These are phyloP conservation scores for Lacerta agilis DNA, from an alignment of 2,797 vertebrate species.

Conservation along the genomic window DNA sequence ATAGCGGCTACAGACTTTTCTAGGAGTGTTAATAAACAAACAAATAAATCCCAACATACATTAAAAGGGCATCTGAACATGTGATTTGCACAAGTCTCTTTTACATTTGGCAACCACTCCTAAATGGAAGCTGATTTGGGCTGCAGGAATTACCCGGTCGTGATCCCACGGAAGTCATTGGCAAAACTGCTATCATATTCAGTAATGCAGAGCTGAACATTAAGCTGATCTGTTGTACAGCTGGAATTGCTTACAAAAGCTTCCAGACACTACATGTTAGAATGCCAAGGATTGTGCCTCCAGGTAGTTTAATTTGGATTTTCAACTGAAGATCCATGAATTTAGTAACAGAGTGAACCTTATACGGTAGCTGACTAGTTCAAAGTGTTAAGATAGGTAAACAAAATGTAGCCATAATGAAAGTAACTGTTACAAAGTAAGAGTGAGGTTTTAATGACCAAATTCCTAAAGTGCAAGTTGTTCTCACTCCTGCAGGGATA, in stretches of 20 bases:
- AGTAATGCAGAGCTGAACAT: neutral
- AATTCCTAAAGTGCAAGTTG: accelerated
- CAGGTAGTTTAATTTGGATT: neutral
- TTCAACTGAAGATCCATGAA: neutral
- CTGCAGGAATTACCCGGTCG: neutral
- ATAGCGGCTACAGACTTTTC: neutral
- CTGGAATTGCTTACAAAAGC: neutral
- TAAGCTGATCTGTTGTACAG: neutral
- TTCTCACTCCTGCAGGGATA: neutral
- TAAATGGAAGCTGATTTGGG: neutral
- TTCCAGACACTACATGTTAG: neutral
- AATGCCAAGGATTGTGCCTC: accelerated
- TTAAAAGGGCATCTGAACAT: no score
- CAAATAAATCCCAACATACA: no score
- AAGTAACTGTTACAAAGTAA: accelerated
- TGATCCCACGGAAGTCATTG: neutral
- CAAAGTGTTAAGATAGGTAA: neutral
- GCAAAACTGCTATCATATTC: neutral
- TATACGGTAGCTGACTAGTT: accelerated
- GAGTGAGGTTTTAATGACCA: neutral
- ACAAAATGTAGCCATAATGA: neutral
- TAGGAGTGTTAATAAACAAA: neutral
- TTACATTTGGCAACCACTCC: neutral
- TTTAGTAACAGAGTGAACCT: accelerated
- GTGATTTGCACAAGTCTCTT: no score